Evolutionary conservation across 2,888 invertebrate genomes (phyloP).

Genomic region (Eristalis pertinax): DNA sequence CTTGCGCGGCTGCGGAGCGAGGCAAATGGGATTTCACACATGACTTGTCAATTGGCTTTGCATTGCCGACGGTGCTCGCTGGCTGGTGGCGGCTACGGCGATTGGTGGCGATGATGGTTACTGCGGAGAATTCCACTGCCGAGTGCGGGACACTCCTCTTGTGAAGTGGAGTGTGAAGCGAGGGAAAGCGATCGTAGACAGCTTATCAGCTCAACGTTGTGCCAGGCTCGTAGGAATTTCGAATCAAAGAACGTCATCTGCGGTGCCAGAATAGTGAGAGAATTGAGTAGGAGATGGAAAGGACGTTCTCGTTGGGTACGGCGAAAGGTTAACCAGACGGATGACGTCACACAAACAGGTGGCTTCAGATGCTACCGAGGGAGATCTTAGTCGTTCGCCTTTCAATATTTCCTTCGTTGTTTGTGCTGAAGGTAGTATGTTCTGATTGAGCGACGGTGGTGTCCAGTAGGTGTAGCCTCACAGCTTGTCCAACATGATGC

Average conservation of each 20-base stretch:
- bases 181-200: background rate
- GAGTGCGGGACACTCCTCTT: background rate
- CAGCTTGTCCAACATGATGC: too few species aligned
- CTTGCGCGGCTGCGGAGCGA: background rate
- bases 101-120: background rate
- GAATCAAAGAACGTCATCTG: background rate
- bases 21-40: constrained; percentile 42
- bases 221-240: background rate
- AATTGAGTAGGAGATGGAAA: background rate
- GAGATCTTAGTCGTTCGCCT: too few species aligned
- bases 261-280: background rate
- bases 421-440: too few species aligned
- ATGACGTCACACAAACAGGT: too few species aligned
- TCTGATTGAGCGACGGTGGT: too few species aligned
- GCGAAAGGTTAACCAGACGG: too few species aligned
- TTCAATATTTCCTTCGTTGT: too few species aligned
- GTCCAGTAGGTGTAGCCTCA: too few species aligned
- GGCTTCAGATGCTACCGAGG: too few species aligned
- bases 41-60: constrained; percentile 25
- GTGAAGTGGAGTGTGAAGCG: background rate
- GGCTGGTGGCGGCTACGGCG: background rate
- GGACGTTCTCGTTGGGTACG: too few species aligned
- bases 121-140: background rate
- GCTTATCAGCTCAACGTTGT: background rate
- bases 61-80: background rate